Conservation (phyloP, 2,888 invertebrate genomes). For the Sceliomorpha sp. region DNA sequence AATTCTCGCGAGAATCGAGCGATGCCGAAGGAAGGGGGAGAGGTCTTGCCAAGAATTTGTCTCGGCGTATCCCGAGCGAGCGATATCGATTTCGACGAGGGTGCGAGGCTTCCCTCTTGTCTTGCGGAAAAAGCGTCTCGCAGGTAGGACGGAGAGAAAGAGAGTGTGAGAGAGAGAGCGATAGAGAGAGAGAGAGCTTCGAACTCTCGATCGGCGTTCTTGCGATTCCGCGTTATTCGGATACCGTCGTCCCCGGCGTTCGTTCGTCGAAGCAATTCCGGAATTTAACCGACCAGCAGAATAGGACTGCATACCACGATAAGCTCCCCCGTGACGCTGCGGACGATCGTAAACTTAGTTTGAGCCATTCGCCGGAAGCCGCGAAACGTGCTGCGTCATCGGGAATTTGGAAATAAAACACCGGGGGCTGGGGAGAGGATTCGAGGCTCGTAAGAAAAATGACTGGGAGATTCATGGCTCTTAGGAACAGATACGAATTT, state of each 20-base stretch:
- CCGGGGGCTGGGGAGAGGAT: neutral
- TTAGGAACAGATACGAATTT: neutral
- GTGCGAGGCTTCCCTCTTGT: too few relatives aligned
- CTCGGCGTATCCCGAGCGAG: too few relatives aligned
- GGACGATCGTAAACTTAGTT: slow-evolving; percentile 14
- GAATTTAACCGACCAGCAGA: slow-evolving; percentile 16
- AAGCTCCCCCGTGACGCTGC: slow-evolving; percentile 7
- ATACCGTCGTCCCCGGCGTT: slow-evolving; percentile 17
- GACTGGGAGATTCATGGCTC: neutral
- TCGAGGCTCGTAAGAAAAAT: neutral
- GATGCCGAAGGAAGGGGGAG: too few relatives aligned
- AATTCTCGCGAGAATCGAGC: slow-evolving; percentile 2
- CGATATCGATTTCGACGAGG: too few relatives aligned
- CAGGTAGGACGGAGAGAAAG: too few relatives aligned
- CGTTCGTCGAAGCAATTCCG: slow-evolving; percentile 13
- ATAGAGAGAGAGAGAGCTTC: too few relatives aligned
- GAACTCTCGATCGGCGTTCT: slow-evolving; percentile 15
- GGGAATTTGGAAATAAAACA: slow-evolving; percentile 5
- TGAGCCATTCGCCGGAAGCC: slow-evolving; percentile 1
- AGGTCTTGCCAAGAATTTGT: too few relatives aligned
- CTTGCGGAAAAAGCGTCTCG: too few relatives aligned
- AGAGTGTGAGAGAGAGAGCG: too few relatives aligned
- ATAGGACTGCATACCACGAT: too few relatives aligned
- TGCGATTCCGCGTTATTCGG: slow-evolving; percentile 16
- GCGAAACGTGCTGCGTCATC: slow-evolving; percentile 13